Evolutionary conservation across 2,888 invertebrate species (phyloP).

Genomic region (Hydraecia micacea): DNA sequence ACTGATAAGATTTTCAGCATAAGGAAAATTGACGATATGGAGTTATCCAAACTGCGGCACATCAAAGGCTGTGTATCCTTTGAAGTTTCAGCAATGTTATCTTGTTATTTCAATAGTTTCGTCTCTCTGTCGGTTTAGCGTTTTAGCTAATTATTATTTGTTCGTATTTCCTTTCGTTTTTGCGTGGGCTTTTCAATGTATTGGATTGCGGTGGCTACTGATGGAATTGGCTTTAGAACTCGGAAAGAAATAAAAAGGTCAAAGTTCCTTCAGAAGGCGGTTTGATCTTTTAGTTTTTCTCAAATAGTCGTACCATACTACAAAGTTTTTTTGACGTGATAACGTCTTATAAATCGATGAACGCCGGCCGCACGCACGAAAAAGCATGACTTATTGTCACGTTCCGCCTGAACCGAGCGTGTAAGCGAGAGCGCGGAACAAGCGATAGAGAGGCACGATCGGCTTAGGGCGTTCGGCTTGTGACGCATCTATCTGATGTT

Average conservation of each 20-base stretch:
- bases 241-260: neutral
- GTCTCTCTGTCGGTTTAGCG: conserved; percentile 3
- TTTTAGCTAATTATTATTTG: conserved; percentile 20
- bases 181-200: neutral
- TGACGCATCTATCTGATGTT: no score
- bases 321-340: no score
- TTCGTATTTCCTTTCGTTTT: neutral
- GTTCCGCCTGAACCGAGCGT: no score
- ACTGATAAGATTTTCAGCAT: conserved; percentile 2
- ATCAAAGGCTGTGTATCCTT: conserved; percentile 43
- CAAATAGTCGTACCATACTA: neutral
- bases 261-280: neutral
- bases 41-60: conserved; percentile 11
- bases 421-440: no score
- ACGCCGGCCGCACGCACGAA: no score
- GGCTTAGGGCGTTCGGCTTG: no score
- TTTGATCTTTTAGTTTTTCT: neutral
- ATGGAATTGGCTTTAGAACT: neutral
- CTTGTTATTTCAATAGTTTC: conserved; percentile 24
- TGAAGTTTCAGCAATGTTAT: conserved; percentile 18
- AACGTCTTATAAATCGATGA: no score
- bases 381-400: no score
- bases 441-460: no score
- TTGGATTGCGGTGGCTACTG: neutral
- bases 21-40: conserved; percentile 30